These are phyloP conservation scores for Donacobius atricapilla DNA, from an alignment of 2,113 vertebrate genomes.

Conservation along the genomic window DNA sequence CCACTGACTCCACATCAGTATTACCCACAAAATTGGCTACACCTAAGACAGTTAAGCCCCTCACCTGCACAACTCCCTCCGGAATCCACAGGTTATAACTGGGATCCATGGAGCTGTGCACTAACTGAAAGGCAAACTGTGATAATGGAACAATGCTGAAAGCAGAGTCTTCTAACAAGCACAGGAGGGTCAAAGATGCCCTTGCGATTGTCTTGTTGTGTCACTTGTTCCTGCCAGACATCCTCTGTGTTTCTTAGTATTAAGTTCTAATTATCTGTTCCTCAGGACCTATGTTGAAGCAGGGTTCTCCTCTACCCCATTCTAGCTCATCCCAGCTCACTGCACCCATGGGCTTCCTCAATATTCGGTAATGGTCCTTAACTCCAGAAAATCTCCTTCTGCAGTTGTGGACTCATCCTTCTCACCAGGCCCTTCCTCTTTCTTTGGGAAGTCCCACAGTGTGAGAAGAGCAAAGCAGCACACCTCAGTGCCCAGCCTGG, in stretches of 20 bases:
- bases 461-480: neutral
- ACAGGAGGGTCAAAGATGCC: neutral
- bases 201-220: neutral
- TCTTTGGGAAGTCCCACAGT: neutral
- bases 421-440: neutral
- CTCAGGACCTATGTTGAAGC: neutral
- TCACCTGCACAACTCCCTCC: neutral
- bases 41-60: neutral
- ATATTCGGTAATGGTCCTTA: neutral
- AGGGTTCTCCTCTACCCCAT: neutral
- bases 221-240: neutral
- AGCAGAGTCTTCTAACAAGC: neutral
- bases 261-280: neutral
- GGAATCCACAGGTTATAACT: neutral
- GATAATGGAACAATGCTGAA: neutral
- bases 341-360: neutral
- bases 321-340: neutral
- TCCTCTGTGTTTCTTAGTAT: neutral
- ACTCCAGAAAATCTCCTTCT: neutral
- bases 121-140: neutral
- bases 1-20: neutral
- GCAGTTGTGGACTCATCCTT: accelerated
- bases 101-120: neutral
- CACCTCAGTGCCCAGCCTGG: neutral
- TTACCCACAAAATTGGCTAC: neutral